phyloP scores from a whole-genome alignment of 2,113 vertebrate genomes.

The Cryptomyrus ogoouensis region DNA sequence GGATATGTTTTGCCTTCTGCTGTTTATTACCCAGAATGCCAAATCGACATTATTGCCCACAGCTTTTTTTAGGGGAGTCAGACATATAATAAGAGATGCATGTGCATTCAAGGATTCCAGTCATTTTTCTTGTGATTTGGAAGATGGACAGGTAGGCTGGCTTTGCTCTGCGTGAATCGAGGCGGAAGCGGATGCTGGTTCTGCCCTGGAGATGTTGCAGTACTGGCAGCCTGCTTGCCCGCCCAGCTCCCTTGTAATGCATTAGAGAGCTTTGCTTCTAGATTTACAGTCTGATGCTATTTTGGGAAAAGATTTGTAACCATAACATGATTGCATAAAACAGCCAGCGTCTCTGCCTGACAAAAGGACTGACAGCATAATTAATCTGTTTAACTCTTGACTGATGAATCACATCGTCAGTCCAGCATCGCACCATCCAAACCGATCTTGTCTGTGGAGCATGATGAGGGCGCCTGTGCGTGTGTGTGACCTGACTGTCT shows the following conservation, averaged over 20 bases:
- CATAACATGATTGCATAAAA: slow-evolving; percentile 41
- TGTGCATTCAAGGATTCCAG: neutral
- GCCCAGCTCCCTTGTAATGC: neutral
- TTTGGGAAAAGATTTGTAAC: slow-evolving; percentile 38
- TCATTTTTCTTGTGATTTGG: neutral
- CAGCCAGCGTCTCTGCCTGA: slow-evolving; percentile 27
- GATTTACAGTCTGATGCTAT: slow-evolving; percentile 22
- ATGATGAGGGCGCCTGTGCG: no score
- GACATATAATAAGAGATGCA: neutral
- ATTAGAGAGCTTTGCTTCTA: neutral
- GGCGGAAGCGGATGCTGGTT: neutral
- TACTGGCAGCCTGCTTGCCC: neutral
- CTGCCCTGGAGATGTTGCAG: neutral
- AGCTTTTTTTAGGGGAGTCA: slow-evolving; percentile 6
- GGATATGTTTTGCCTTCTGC: neutral
- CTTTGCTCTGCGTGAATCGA: neutral
- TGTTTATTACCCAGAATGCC: slow-evolving; percentile 36
- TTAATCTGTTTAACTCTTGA: slow-evolving; percentile 44
- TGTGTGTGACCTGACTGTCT: neutral
- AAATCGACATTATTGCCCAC: neutral
- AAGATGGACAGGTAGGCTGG: neutral
- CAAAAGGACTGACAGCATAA: slow-evolving; percentile 39
- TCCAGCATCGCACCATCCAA: slow-evolving; percentile 24
- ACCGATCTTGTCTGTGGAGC: slow-evolving; percentile 9
- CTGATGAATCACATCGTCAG: slow-evolving; percentile 46